Evolutionary conservation across 2,888 invertebrate genomes (phyloP), one percentile per base, ranked within the genome.

Genomic region (Catocala nupta): DNA sequence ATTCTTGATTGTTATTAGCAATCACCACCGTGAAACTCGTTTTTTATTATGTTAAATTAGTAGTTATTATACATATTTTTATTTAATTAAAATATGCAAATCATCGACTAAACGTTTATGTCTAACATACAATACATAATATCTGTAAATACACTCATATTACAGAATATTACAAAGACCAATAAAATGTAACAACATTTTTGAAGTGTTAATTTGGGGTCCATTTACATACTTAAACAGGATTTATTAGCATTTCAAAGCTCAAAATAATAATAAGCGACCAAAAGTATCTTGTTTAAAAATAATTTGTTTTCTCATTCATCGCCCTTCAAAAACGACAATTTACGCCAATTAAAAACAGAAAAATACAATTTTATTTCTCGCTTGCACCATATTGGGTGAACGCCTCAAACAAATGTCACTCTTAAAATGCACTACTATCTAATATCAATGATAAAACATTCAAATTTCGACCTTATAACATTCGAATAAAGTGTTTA

Each of bases 381-480:
- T 84, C 85, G 81, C 79, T 78, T 79, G 81, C 84, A 89, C 88
- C 91, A 91, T 92, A 91, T 90, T 92, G 90, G 85, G 89, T 83
- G 87, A 85, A 90, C 93, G 93, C 93, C 93, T 92, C 87, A 88
- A 85, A 90, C 93, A 93, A 93, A 93, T 93, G 93, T 89, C 87
- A 86, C 85, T 84, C 48, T 85, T 83, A 81, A 72, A 65, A 73
- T 77, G 61, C 59, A 70, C 48, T 45, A 57, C 83, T 70, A 83
- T 36, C 1, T 60, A 71, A 69, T 13, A 16, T 60, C 0, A 34
- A 5, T 3, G n/a, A 0, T 16, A 6, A 52, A 50, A 34, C 55
- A 59, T 1, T 34, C 51, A 2, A 86, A 60, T 78, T 60, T 73
- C 1, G 49, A n/a, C 83, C 55, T 65, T 86, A 85, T 33, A 0